Evolutionary conservation across 2,888 invertebrate species (phyloP).

Genomic region (Frankliniella fusca): DNA sequence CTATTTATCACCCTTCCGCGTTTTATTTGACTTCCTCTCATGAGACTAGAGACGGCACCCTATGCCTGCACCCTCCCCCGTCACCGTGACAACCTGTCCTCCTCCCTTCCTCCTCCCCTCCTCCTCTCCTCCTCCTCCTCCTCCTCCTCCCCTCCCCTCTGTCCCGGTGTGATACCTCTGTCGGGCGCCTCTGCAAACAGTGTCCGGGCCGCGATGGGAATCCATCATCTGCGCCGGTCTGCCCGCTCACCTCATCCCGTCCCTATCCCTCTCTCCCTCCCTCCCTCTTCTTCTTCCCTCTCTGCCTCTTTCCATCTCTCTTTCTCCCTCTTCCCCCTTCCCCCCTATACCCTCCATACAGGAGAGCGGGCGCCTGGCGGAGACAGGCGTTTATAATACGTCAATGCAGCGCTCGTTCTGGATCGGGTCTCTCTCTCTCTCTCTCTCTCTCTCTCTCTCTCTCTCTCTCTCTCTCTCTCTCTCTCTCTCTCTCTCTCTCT

Average conservation of each 20-base stretch:
- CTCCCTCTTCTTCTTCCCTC: neutral
- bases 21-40: conserved; percentile 17
- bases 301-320: neutral
- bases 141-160: neutral
- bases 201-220: neutral
- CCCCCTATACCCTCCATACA: neutral
- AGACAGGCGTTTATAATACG: neutral
- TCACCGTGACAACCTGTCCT: neutral
- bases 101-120: neutral
- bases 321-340: neutral
- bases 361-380: neutral
- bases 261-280: neutral
- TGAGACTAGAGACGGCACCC: neutral
- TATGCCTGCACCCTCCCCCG: neutral
- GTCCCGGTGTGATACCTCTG: neutral
- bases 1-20: neutral
- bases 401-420: neutral
- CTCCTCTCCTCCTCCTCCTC: neutral
- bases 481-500: too few species aligned
- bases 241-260: neutral
- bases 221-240: neutral
- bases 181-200: neutral
- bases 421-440: too few species aligned
- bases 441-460: too few species aligned
- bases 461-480: too few species aligned